A percentile compares a stretch with the other conserved stretches of the same genome.
Conservation (phyloP, 2,797 vertebrate genomes). For the Ceryle rudis region DNA sequence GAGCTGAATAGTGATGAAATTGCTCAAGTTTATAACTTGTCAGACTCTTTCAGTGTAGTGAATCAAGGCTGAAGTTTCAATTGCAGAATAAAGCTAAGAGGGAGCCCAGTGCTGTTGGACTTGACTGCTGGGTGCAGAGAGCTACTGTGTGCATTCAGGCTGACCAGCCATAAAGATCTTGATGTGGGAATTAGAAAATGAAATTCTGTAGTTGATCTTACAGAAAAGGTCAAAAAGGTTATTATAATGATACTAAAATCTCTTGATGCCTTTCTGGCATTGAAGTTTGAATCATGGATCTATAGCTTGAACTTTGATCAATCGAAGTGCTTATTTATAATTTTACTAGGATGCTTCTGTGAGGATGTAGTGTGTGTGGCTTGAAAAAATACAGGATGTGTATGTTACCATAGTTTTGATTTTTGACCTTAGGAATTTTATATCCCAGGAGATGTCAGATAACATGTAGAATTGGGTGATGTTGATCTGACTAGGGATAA, state of each 20-base stretch:
- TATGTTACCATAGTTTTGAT: background rate
- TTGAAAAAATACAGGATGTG: background rate
- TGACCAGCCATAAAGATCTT: background rate
- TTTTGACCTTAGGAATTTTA: background rate
- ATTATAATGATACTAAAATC: background rate
- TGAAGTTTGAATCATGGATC: background rate
- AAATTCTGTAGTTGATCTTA: background rate
- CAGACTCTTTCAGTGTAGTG: background rate
- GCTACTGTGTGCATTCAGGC: background rate
- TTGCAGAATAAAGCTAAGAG: background rate
- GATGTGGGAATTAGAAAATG: background rate
- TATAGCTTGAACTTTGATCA: background rate
- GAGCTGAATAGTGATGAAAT: background rate
- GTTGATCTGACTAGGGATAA: background rate
- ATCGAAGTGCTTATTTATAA: background rate
- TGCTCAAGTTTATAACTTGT: background rate
- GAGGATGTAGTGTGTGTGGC: background rate
- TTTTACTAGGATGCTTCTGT: background rate
- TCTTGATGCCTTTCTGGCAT: background rate
- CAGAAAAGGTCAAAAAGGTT: background rate
- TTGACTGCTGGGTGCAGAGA: background rate
- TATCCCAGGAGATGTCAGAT: background rate
- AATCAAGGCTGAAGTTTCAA: background rate
- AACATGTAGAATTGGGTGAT: background rate
- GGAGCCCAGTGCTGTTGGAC: accelerated